These are phyloP conservation scores for Trilocha varians DNA, from an alignment of 2,888 invertebrate genomes.

Conservation along the genomic window DNA sequence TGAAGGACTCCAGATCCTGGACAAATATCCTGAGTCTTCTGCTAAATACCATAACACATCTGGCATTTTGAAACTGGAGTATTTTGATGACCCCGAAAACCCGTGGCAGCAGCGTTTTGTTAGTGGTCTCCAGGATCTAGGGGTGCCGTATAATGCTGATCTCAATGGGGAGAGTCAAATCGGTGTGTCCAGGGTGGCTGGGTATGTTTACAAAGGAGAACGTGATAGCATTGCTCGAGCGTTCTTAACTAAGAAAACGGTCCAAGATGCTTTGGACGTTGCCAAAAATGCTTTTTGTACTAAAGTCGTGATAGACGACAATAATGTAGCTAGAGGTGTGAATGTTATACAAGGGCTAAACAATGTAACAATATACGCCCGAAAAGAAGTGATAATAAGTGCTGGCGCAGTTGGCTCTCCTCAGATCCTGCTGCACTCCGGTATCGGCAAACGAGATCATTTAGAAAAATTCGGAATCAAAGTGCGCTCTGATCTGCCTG, in stretches of 20 bases:
- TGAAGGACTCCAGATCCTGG: conserved; percentile 34
- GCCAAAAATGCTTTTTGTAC: conserved; percentile 34
- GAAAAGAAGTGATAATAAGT: conserved; percentile 39
- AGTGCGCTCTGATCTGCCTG: conserved; percentile 32
- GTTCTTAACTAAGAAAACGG: conserved; percentile 27
- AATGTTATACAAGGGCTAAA: conserved; percentile 16
- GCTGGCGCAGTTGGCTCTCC: conserved; percentile 45
- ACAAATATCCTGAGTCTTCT: conserved; percentile 32
- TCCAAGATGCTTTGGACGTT: conserved; percentile 25
- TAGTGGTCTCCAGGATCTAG: conserved; percentile 23
- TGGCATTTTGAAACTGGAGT: conserved; percentile 32
- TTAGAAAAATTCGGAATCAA: conserved; percentile 25
- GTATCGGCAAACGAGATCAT: conserved; percentile 39
- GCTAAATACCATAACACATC: conserved; percentile 38
- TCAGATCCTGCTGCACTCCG: conserved; percentile 46
- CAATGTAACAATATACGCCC: conserved; percentile 24
- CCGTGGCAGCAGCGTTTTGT: conserved; percentile 36
- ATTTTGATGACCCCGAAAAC: conserved; percentile 31
- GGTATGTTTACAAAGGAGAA: conserved; percentile 34
- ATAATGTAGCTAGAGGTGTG: conserved; percentile 32
- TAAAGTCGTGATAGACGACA: conserved; percentile 31
- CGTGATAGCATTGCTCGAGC: conserved; percentile 43
- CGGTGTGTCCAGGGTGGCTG: conserved; percentile 33
- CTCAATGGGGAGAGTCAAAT: conserved; percentile 41
- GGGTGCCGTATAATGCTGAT: conserved; percentile 36